A percentile compares a stretch with the other conserved stretches of the same genome.
Conservation (phyloP, 2,888 invertebrate genomes). For the Philaethria dido region DNA sequence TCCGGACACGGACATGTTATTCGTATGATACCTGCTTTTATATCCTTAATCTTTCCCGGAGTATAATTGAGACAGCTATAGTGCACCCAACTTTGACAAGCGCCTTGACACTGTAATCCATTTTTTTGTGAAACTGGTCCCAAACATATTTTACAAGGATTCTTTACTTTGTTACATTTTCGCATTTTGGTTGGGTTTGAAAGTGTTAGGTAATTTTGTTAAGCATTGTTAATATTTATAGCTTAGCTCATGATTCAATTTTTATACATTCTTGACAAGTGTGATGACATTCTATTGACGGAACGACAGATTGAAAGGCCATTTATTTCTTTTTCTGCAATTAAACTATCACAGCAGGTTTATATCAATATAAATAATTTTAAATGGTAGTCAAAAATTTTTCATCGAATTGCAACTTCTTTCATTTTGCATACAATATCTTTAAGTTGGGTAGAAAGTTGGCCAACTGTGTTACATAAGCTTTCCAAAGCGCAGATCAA, state of each 20-base stretch:
- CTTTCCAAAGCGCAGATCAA: slow-evolving; percentile 49
- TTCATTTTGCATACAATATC: slow-evolving; percentile 51
- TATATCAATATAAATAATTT: neutral
- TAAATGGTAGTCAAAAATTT: neutral
- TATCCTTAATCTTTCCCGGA: slow-evolving; percentile 68
- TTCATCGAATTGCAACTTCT: slow-evolving; percentile 19
- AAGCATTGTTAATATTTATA: slow-evolving; percentile 36
- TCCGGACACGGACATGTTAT: slow-evolving; percentile 75
- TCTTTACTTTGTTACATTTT: slow-evolving; percentile 57
- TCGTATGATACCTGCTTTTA: slow-evolving; percentile 64
- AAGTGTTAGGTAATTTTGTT: slow-evolving; percentile 9
- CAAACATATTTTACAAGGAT: slow-evolving; percentile 73
- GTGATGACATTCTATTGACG: slow-evolving; percentile 9
- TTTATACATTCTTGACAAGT: slow-evolving; percentile 12
- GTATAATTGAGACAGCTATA: slow-evolving; percentile 69
- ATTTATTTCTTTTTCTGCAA: slow-evolving; percentile 2
- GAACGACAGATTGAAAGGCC: neutral
- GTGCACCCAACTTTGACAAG: slow-evolving; percentile 69
- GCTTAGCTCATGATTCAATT: slow-evolving; percentile 30
- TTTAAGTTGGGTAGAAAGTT: slow-evolving; percentile 52
- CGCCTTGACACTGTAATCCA: slow-evolving; percentile 69
- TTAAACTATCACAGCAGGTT: neutral
- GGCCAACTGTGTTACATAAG: slow-evolving; percentile 54
- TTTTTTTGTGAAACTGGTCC: slow-evolving; percentile 58
- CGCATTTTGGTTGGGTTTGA: slow-evolving; percentile 39